A percentile compares a stretch with the other conserved stretches of the same genome.
These are phyloP conservation scores for Bubo scandiacus DNA, from an alignment of 2,113 vertebrate genomes.

Conservation along the genomic window DNA sequence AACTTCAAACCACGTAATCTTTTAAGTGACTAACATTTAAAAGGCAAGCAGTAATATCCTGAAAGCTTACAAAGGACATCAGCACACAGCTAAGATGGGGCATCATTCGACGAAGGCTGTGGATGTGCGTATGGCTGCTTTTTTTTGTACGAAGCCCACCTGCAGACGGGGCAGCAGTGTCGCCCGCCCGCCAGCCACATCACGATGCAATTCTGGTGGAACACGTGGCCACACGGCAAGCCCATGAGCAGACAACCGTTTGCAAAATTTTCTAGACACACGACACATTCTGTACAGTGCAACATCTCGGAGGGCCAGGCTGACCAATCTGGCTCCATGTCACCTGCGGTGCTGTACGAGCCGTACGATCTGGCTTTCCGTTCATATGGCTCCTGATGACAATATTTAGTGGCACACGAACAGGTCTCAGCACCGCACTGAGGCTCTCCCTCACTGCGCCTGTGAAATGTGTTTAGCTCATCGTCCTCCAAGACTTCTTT, in stretches of 20 bases:
- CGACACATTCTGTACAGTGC: constrained; percentile 93
- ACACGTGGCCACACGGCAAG: constrained; percentile 92
- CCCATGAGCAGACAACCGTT: constrained; percentile 87
- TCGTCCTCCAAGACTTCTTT: constrained; percentile 64
- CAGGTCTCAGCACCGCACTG: constrained; percentile 14
- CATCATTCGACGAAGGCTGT: constrained; percentile 48
- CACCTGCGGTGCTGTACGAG: neutral
- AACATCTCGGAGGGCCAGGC: constrained; percentile 85
- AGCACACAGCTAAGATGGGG: constrained; percentile 67
- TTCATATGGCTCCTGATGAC: neutral
- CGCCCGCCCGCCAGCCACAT: constrained; percentile 89
- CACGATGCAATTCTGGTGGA: constrained; percentile 95
- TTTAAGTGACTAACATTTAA: constrained; percentile 81
- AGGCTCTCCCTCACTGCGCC: neutral
- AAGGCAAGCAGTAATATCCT: constrained; percentile 82
- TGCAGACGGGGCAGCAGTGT: constrained; percentile 95
- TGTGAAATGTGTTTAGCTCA: neutral
- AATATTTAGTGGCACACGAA: constrained; percentile 27
- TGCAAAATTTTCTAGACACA: constrained; percentile 93
- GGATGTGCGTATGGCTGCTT: constrained; percentile 77
- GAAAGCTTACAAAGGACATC: constrained; percentile 70
- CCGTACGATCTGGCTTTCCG: constrained; percentile 27
- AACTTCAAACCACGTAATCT: constrained; percentile 80
- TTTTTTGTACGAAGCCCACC: constrained; percentile 95
- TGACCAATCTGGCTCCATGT: constrained; percentile 81